Evolutionary conservation across 2,888 invertebrate species (phyloP), one percentile per base, ranked within the genome.

Genomic region (Cylindroiulus punctatus): DNA sequence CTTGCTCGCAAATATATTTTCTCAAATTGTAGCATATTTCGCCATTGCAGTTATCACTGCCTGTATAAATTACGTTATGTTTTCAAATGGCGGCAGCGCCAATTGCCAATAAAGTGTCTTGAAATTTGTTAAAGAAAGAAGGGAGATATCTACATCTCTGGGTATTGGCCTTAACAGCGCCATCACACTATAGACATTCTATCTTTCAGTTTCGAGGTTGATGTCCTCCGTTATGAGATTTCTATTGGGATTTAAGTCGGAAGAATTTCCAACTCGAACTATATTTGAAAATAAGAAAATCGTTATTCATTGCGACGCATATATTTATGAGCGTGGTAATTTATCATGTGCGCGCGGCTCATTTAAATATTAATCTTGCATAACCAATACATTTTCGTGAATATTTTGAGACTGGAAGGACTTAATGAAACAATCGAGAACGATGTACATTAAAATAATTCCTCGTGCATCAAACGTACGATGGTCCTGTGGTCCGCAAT

Each of bases 211-310:
- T 57, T n/a, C 7, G 57, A 57, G 57, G 57, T 57, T 57, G 57
- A 57, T 57, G 57, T 57, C 57, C 57, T 57, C 22, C 4, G 57
- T 57, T 57, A 57, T 57, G 57, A 57, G 57, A 57, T n/a, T 52
- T 52, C n/a, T 52, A 12, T 7, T 52, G 52, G 52, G 57, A 57
- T 57, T 57, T 22, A 22, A 57, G 22, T 57, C 57, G 57, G 57
- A 57, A 57, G 57, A 22, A 57, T 57, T 57, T 57, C 57, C 22
- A 57, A 57, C 57, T 57, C n/a, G 57, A 57, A 57, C 57, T 22
- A 22, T 57, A 57, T 57, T 57, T 57, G 57, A 57, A 22, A 57
- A 57, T 22, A 57, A 57, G 57, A 57, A 57, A 57, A 57, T 57
- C 57, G 57, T 57, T 57, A 57, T 57, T 57, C 57, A 57, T 57